Conservation (phyloP, 2,888 invertebrate genomes). For the Anodontia alba region DNA sequence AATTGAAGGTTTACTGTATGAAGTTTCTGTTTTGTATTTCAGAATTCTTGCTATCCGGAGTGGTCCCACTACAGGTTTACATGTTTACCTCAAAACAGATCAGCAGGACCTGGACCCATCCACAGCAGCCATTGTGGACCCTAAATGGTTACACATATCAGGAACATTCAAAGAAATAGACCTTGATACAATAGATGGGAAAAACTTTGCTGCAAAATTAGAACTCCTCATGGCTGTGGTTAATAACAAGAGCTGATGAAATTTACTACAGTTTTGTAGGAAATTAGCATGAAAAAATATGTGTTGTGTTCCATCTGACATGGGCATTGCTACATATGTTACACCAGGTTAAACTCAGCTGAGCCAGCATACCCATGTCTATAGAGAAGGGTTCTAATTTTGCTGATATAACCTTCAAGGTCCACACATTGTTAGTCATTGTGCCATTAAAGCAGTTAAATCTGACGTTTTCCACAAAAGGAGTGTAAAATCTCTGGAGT, state of each 20-base stretch:
- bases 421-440: no score
- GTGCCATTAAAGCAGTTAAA: no score
- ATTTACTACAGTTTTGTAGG: not conserved
- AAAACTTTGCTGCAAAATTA: slow-evolving; percentile 98
- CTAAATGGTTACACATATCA: slow-evolving; percentile 97
- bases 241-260: slow-evolving; percentile 47
- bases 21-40: slow-evolving; percentile 39
- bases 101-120: slow-evolving; percentile 57
- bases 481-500: no score
- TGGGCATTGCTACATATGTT: not conserved
- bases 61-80: slow-evolving; percentile 94
- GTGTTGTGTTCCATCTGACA: not conserved
- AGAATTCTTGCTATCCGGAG: slow-evolving; percentile 95
- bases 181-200: slow-evolving; percentile 97
- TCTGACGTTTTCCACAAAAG: no score
- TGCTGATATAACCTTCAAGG: no score
- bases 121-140: slow-evolving; percentile 88
- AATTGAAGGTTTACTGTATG: no score
- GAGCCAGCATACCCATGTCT: no score
- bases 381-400: no score
- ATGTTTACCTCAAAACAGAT: slow-evolving; percentile 91
- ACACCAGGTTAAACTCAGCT: no score
- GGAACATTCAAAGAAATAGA: slow-evolving; percentile 92
- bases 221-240: slow-evolving; percentile 94
- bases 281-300: no score